Percentiles rank a stretch among this genome's conserved stretches.
These are phyloP conservation scores for Morelia viridis DNA, from an alignment of 2,797 vertebrate genomes.

Conservation along the genomic window DNA sequence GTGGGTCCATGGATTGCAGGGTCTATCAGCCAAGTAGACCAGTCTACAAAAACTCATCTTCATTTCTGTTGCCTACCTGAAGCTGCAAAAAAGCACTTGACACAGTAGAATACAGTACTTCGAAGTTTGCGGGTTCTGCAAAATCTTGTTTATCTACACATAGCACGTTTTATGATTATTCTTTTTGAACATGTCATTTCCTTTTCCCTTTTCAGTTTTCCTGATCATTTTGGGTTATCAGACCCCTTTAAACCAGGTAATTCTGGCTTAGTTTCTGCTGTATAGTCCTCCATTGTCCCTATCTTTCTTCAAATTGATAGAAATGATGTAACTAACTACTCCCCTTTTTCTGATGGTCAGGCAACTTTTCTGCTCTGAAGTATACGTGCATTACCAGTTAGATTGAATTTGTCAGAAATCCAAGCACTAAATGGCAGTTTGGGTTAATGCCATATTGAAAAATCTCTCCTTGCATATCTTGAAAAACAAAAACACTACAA, in stretches of 20 bases:
- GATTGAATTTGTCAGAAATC: conserved; percentile 16
- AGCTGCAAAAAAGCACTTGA: neutral
- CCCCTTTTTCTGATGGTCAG: neutral
- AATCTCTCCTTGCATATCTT: neutral
- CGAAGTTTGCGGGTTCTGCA: neutral
- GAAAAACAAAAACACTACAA: neutral
- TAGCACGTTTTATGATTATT: neutral
- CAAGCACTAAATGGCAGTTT: conserved; percentile 13
- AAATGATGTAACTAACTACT: neutral
- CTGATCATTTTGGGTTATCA: neutral
- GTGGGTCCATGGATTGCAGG: neutral
- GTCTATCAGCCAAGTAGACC: neutral
- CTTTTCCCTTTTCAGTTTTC: neutral
- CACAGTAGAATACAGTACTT: neutral
- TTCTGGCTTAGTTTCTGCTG: neutral
- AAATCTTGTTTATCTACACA: neutral
- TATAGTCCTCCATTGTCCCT: neutral
- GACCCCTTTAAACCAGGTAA: neutral
- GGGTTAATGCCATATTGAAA: conserved; percentile 1
- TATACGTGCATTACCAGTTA: neutral
- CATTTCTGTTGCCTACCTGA: neutral
- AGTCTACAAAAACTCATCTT: neutral
- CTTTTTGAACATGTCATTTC: neutral
- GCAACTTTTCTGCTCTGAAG: neutral
- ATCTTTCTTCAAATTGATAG: neutral